These are phyloP conservation scores for Anhinga anhinga DNA, from an alignment of 2,113 vertebrate genomes.

Conservation along the genomic window DNA sequence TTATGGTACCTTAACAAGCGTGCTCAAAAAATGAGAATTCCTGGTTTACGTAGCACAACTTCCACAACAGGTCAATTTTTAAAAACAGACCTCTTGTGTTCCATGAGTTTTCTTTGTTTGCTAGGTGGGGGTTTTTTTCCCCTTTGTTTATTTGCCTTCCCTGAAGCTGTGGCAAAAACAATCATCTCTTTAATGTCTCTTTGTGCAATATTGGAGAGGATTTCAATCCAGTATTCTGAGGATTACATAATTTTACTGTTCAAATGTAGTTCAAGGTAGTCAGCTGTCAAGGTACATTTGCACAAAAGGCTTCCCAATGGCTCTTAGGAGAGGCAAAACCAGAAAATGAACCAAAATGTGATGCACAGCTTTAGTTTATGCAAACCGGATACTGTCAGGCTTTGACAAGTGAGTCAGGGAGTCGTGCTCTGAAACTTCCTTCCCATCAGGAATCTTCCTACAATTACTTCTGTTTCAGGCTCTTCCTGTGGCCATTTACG, in stretches of 20 bases:
- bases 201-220: neutral
- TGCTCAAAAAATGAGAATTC: neutral
- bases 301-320: neutral
- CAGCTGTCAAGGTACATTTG: neutral
- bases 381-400: neutral
- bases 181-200: neutral
- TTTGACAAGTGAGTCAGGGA: slow-evolving; percentile 23
- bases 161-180: neutral
- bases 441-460: slow-evolving; percentile 67
- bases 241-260: neutral
- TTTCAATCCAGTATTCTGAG: neutral
- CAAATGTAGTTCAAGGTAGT: neutral
- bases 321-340: neutral
- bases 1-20: neutral
- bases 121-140: neutral
- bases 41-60: neutral
- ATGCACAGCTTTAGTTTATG: neutral
- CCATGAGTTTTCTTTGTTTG: neutral
- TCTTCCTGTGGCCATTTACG: slow-evolving; percentile 39
- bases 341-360: neutral
- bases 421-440: slow-evolving; percentile 63
- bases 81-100: neutral
- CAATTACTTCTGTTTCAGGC: slow-evolving; percentile 56
- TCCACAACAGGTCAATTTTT: neutral
- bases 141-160: neutral